Evolutionary conservation across 2,797 vertebrate genomes (phyloP).

Genomic region (Pelobates cultripes): DNA sequence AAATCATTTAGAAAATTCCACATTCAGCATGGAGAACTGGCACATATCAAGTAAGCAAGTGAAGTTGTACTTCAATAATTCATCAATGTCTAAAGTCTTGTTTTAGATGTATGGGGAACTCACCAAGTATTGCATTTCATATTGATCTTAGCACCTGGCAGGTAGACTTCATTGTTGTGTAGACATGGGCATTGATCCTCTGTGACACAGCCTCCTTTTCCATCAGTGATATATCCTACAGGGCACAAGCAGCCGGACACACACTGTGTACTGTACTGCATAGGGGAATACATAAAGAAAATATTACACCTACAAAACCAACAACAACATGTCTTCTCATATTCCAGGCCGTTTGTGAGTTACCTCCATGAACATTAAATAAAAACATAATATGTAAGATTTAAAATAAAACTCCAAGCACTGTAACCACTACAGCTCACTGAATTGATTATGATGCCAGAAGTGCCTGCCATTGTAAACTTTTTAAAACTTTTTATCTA

Average conservation of each 20-base stretch:
- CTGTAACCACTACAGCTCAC: too few relatives aligned
- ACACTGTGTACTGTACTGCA: slow-evolving; percentile 72
- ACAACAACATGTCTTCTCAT: too few relatives aligned
- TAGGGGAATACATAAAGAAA: not conserved
- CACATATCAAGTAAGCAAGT: not conserved
- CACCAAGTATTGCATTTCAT: slow-evolving; percentile 80
- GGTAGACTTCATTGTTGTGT: slow-evolving; percentile 71
- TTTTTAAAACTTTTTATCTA: too few relatives aligned
- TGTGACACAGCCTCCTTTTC: slow-evolving; percentile 67
- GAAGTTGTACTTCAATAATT: not conserved
- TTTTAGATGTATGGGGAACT: slow-evolving; percentile 37
- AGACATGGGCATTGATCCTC: slow-evolving; percentile 72
- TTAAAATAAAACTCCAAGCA: too few relatives aligned
- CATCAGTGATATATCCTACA: slow-evolving; percentile 69
- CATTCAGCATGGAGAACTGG: not conserved
- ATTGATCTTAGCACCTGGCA: slow-evolving; percentile 66
- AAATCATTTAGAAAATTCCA: not conserved
- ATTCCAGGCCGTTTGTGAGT: too few relatives aligned
- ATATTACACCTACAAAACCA: too few relatives aligned
- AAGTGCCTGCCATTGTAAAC: too few relatives aligned
- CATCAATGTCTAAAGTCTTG: not conserved
- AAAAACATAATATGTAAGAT: too few relatives aligned
- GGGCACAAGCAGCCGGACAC: slow-evolving; percentile 77
- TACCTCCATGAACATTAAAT: too few relatives aligned
- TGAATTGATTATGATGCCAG: too few relatives aligned